phyloP scores from a whole-genome alignment of 2,888 invertebrate genomes.

The Meiosimyza decipiens region DNA sequence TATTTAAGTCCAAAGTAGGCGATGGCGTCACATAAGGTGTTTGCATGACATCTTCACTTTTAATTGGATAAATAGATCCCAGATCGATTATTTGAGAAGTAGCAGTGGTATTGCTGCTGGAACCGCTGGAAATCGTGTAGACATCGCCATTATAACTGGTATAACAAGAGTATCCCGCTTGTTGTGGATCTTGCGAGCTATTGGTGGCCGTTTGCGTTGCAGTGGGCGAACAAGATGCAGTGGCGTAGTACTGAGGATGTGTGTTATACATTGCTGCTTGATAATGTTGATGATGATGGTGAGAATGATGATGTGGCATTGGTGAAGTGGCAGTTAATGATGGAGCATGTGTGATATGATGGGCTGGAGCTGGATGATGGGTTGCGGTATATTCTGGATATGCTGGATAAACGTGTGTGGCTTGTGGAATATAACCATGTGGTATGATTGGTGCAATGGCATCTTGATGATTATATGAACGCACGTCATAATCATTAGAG shows the following conservation, averaged over 20 bases:
- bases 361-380: conserved; percentile 45
- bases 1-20: conserved; percentile 63
- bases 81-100: conserved; percentile 24
- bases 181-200: conserved; percentile 36
- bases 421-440: conserved; percentile 48
- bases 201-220: conserved; percentile 36
- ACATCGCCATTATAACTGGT: conserved; percentile 30
- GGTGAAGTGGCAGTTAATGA: conserved; percentile 45
- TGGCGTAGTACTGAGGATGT: conserved; percentile 43
- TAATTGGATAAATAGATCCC: conserved; percentile 42
- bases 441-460: conserved; percentile 49
- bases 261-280: conserved; percentile 41
- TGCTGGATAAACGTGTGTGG: conserved; percentile 42
- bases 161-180: conserved; percentile 27
- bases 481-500: conserved; percentile 52
- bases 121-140: conserved; percentile 27
- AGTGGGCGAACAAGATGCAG: conserved; percentile 33
- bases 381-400: conserved; percentile 47
- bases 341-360: conserved; percentile 7
- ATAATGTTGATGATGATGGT: conserved; percentile 45
- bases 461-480: conserved; percentile 49
- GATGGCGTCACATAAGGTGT: conserved; percentile 64
- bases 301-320: conserved; percentile 44
- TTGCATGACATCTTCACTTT: conserved; percentile 55
- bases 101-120: conserved; percentile 4